Percentiles rank a stretch among this genome's conserved stretches.
Evolutionary conservation across 2,113 vertebrate genomes (phyloP).

Genomic region (Oryzias celebensis): DNA sequence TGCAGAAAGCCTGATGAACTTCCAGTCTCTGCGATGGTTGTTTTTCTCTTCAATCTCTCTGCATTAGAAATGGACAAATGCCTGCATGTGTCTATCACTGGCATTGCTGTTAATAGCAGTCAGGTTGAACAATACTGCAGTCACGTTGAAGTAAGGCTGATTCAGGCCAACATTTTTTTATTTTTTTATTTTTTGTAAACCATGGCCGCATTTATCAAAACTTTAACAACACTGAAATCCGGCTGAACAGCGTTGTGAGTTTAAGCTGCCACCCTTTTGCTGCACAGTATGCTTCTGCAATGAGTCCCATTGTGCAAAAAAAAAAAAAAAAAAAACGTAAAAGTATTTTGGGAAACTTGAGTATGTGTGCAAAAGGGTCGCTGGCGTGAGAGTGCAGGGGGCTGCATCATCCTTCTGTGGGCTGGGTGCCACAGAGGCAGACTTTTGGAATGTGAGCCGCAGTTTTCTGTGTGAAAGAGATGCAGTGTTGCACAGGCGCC

Average conservation of each 20-base stretch:
- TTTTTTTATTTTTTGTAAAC: background rate
- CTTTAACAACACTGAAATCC: no score
- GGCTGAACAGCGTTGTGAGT: conserved; percentile 9
- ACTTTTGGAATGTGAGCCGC: conserved; percentile 53
- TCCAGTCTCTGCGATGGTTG: conserved; percentile 3
- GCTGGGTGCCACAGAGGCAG: conserved; percentile 49
- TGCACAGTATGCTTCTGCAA: conserved; percentile 53
- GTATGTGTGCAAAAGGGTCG: conserved; percentile 40
- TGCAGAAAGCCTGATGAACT: background rate
- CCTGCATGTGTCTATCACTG: background rate
- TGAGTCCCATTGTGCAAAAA: conserved; percentile 55
- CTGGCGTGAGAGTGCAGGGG: conserved; percentile 37
- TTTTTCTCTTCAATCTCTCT: background rate
- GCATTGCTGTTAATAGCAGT: no score
- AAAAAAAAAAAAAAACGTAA: conserved; percentile 31
- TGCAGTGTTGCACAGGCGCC: conserved; percentile 36
- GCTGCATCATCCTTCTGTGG: conserved; percentile 50
- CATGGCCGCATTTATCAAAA: conserved; percentile 4
- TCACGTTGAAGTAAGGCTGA: background rate
- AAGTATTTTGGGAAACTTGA: conserved; percentile 67
- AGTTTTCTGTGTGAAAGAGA: conserved; percentile 49
- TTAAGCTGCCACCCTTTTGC: conserved; percentile 9
- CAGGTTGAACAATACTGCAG: no score
- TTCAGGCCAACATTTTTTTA: background rate
- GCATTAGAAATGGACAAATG: no score